phyloP scores from a whole-genome alignment of 2,888 invertebrate species.

The Zaprionus obscuricornis region DNA sequence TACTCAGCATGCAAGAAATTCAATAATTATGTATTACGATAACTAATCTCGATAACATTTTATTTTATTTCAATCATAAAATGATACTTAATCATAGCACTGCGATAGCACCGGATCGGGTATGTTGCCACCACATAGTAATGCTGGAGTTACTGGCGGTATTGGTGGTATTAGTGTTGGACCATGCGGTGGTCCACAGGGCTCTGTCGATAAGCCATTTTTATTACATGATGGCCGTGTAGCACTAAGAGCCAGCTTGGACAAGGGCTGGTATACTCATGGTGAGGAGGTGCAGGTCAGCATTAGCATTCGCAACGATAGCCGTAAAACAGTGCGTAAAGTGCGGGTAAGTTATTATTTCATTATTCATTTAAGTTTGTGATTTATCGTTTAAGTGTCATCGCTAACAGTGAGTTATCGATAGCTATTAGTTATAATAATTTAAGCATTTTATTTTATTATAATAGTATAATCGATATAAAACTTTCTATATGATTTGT shows the following conservation, averaged over 20 bases:
- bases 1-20: too few species aligned
- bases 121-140: slow-evolving; percentile 60
- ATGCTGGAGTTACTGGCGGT: slow-evolving; percentile 62
- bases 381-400: too few species aligned
- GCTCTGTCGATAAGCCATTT: slow-evolving; percentile 91
- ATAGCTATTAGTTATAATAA: too few species aligned
- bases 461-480: too few species aligned
- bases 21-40: too few species aligned
- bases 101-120: slow-evolving; percentile 54
- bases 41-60: too few species aligned
- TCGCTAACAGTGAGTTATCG: too few species aligned
- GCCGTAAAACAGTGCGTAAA: slow-evolving; percentile 92
- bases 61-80: too few species aligned
- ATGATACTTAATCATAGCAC: too few species aligned
- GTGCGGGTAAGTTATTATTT: slow-evolving; percentile 87
- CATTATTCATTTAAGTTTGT: too few species aligned
- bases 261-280: slow-evolving; percentile 92
- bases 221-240: slow-evolving; percentile 93
- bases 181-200: slow-evolving; percentile 86
- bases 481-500: too few species aligned
- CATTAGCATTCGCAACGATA: slow-evolving; percentile 90
- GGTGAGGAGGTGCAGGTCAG: slow-evolving; percentile 91
- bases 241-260: slow-evolving; percentile 90
- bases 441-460: too few species aligned
- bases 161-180: slow-evolving; percentile 65